These are phyloP conservation scores for Solea solea DNA, from an alignment of 2,113 vertebrate species.

Conservation along the genomic window DNA sequence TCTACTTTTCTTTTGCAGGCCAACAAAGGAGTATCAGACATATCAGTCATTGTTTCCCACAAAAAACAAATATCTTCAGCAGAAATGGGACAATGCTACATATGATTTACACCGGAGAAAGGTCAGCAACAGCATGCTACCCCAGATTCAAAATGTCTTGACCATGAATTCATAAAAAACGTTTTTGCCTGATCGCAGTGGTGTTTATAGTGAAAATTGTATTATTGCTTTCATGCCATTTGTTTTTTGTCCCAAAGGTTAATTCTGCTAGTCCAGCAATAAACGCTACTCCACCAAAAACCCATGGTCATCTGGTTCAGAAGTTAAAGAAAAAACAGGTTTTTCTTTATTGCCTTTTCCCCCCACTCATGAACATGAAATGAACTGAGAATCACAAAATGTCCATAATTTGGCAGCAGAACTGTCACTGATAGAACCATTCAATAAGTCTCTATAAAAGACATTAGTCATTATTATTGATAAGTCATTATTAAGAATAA, in stretches of 20 bases:
- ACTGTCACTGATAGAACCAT: too few species aligned
- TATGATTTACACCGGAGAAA: conserved; percentile 81
- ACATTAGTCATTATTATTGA: too few species aligned
- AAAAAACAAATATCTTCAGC: conserved; percentile 76
- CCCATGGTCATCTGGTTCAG: conserved; percentile 69
- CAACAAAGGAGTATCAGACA: conserved; percentile 54
- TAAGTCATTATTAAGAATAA: not conserved
- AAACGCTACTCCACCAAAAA: conserved; percentile 68
- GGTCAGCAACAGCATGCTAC: conserved; percentile 57
- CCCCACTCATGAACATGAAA: not conserved
- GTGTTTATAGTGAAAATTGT: not conserved
- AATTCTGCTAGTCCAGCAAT: conserved; percentile 76
- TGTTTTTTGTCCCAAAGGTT: conserved; percentile 70
- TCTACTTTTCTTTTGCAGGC: conserved; percentile 27
- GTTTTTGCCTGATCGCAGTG: not conserved
- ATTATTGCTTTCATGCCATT: not conserved
- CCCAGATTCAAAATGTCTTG: not conserved
- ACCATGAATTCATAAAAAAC: not conserved
- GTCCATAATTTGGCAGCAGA: conserved; percentile 10
- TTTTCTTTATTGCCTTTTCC: not conserved
- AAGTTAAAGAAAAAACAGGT: conserved; percentile 83
- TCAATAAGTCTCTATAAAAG: not conserved
- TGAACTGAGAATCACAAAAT: not conserved
- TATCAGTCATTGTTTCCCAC: conserved; percentile 66
- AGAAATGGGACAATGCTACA: conserved; percentile 80